Conservation (phyloP, 2,888 invertebrate species). For the Eupithecia abbreviata region DNA sequence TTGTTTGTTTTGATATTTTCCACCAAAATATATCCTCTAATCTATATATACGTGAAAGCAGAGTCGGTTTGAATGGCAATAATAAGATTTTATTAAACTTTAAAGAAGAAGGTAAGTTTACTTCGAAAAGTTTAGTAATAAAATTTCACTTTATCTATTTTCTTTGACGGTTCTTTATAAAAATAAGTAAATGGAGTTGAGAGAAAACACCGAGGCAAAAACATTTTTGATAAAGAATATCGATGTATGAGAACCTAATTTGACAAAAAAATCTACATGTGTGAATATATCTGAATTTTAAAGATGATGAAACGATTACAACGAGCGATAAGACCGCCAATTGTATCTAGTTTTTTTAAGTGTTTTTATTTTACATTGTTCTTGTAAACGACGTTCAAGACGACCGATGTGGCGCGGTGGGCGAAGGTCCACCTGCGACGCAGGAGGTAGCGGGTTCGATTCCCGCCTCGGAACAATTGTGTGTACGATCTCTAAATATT, state of each 20-base stretch:
- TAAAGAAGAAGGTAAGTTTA: constrained; percentile 24
- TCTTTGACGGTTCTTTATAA: constrained; percentile 1
- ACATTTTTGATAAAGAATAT: background rate
- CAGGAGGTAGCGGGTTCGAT: no score
- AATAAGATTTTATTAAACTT: constrained; percentile 14
- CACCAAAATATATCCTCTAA: constrained; percentile 17
- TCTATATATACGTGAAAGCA: constrained; percentile 36
- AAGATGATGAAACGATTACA: background rate
- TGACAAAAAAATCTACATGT: background rate
- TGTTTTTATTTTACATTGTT: no score
- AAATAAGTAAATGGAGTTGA: background rate
- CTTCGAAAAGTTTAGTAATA: constrained; percentile 37
- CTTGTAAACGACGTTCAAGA: no score
- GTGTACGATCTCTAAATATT: no score
- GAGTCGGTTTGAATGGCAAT: constrained; percentile 23
- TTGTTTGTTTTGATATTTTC: constrained; percentile 47
- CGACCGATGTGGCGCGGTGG: no score
- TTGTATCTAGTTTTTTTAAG: no score
- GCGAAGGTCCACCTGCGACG: no score
- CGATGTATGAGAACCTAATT: background rate
- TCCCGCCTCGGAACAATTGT: no score
- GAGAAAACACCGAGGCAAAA: background rate
- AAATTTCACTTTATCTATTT: constrained; percentile 39
- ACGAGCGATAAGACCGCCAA: background rate
- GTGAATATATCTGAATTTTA: background rate